A percentile compares a stretch with the other conserved stretches of the same genome.
Evolutionary conservation across 2,113 vertebrate species (phyloP).

Genomic region (Labeo rohita): DNA sequence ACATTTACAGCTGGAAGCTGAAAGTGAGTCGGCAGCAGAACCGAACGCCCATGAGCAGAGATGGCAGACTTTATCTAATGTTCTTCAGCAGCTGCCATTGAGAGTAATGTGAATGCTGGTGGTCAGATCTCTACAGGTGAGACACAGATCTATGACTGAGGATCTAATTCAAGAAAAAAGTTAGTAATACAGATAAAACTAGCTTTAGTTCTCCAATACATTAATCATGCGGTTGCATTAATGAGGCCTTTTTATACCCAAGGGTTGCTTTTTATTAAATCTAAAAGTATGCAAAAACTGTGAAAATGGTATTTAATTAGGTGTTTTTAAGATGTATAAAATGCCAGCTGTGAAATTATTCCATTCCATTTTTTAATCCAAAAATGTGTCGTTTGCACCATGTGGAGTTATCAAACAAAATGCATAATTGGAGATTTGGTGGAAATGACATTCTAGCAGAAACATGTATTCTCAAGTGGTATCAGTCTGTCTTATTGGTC

Average conservation of each 20-base stretch:
- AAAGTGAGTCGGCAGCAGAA: no score
- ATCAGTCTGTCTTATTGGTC: not conserved
- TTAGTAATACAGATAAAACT: not conserved
- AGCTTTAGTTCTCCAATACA: not conserved
- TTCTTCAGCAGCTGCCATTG: not conserved
- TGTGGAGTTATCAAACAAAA: not conserved
- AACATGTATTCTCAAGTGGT: not conserved
- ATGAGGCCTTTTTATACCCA: not conserved
- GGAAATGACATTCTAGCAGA: not conserved
- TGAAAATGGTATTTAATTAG: not conserved
- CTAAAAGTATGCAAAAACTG: not conserved
- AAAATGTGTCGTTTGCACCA: not conserved
- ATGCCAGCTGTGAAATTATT: not conserved
- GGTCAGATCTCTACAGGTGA: not conserved
- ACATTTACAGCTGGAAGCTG: no score
- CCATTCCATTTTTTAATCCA: not conserved
- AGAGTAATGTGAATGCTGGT: not conserved
- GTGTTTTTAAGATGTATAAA: not conserved
- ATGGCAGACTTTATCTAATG: no score
- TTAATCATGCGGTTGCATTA: not conserved
- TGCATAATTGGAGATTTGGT: not conserved
- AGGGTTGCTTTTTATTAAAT: not conserved
- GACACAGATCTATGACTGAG: not conserved
- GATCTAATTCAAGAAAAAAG: not conserved
- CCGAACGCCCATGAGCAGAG: no score